A percentile compares a stretch with the other conserved stretches of the same genome.
phyloP scores from a whole-genome alignment of 2,797 vertebrate genomes.

The Mionectes olivaceus region DNA sequence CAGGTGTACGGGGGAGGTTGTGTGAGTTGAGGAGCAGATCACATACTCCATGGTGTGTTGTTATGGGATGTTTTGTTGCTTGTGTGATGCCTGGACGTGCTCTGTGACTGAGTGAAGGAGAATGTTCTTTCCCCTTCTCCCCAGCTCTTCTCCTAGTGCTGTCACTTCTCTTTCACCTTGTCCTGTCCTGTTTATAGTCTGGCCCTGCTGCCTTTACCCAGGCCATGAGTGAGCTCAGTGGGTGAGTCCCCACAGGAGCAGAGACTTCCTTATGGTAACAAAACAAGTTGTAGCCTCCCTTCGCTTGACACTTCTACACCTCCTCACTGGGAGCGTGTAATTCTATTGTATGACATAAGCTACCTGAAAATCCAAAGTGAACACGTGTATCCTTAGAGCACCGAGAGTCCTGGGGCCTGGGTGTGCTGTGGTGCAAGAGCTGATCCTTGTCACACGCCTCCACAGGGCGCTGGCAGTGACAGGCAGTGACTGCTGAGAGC shows the following conservation, averaged over 20 bases:
- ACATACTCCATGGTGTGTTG: rapidly evolving
- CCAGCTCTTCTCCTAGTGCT: rapidly evolving
- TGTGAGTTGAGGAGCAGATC: background rate
- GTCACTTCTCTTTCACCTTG: background rate
- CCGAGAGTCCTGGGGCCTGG: background rate
- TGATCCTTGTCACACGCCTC: background rate
- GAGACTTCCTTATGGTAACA: background rate
- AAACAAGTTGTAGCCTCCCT: background rate
- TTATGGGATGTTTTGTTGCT: rapidly evolving
- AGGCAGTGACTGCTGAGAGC: background rate
- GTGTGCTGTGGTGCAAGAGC: background rate
- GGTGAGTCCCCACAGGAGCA: background rate
- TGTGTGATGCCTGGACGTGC: background rate
- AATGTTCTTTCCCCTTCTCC: background rate
- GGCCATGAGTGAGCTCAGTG: background rate
- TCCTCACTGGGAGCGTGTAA: rapidly evolving
- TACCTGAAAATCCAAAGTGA: background rate
- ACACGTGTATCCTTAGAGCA: background rate
- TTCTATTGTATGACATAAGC: background rate
- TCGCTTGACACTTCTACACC: background rate
- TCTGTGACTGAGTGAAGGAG: background rate
- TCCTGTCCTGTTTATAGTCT: background rate
- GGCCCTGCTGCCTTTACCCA: background rate
- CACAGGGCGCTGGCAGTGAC: background rate
- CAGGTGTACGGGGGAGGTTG: background rate